These are phyloP conservation scores for Spisula solida DNA, from an alignment of 2,888 invertebrate species.

Conservation along the genomic window DNA sequence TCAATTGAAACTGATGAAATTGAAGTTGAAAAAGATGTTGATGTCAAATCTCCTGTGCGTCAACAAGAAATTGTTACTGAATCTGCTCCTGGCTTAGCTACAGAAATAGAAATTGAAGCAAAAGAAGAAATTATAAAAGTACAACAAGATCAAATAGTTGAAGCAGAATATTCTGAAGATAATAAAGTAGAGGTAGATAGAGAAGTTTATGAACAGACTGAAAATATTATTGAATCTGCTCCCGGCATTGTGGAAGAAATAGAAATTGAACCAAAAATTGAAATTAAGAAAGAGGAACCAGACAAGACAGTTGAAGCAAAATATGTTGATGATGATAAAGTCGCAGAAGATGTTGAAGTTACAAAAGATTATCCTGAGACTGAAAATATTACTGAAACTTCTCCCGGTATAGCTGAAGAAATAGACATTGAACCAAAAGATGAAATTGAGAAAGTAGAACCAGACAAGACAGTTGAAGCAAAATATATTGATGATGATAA, in stretches of 20 bases:
- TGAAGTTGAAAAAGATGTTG: not conserved
- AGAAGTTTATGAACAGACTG: not conserved
- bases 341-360: not conserved
- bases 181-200: not conserved
- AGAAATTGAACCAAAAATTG: constrained; percentile 16
- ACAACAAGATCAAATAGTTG: not conserved
- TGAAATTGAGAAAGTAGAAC: not conserved
- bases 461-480: not conserved
- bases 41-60: not conserved
- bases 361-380: not conserved
- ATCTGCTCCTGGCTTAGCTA: constrained; percentile 18
- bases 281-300: not conserved
- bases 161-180: not conserved
- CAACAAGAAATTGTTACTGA: not conserved
- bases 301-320: constrained; percentile 1
- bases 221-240: constrained; percentile 20
- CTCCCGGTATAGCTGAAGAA: constrained; percentile 37
- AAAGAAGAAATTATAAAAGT: constrained; percentile 8
- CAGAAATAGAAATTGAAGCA: constrained; percentile 40
- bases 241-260: constrained; percentile 39
- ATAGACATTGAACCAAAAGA: not conserved
- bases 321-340: not conserved
- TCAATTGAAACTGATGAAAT: not conserved
- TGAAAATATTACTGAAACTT: constrained; percentile 20
- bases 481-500: not conserved